Conservation (phyloP, 2,113 vertebrate genomes). For the Casuarius casuarius region DNA sequence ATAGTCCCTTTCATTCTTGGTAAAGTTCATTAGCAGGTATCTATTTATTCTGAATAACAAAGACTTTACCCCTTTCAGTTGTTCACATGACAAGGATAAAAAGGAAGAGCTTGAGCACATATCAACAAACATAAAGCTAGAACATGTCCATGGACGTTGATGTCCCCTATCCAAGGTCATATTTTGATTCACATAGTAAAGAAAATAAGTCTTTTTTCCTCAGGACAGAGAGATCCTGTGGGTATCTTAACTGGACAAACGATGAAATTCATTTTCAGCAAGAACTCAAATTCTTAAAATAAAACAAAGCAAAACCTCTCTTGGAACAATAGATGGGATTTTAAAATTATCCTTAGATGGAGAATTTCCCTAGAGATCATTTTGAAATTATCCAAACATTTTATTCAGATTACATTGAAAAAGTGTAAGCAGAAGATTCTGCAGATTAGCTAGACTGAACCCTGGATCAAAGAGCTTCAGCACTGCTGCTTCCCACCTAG, state of each 20-base stretch:
- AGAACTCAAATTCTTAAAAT: background rate
- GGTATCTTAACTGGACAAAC: background rate
- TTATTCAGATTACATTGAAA: no score
- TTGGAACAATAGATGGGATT: no score
- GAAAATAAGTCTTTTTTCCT: background rate
- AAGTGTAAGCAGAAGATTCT: no score
- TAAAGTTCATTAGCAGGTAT: background rate
- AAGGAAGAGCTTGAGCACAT: rapidly evolving
- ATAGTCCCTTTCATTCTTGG: background rate
- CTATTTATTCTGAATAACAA: background rate
- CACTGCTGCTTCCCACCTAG: background rate
- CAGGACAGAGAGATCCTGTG: background rate
- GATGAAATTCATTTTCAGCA: background rate
- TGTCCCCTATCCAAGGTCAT: background rate
- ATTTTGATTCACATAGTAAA: background rate
- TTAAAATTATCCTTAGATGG: no score
- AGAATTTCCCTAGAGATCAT: background rate
- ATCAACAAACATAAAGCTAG: background rate
- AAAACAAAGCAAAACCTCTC: background rate
- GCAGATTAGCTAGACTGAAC: no score
- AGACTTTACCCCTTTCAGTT: background rate
- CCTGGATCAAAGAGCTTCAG: no score
- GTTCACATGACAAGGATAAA: background rate
- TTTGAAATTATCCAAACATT: no score
- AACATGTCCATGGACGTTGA: background rate